Percentiles rank a stretch among this genome's conserved stretches.
Conservation (phyloP, 2,797 vertebrate species). For the Yasuhikotakia modesta region DNA sequence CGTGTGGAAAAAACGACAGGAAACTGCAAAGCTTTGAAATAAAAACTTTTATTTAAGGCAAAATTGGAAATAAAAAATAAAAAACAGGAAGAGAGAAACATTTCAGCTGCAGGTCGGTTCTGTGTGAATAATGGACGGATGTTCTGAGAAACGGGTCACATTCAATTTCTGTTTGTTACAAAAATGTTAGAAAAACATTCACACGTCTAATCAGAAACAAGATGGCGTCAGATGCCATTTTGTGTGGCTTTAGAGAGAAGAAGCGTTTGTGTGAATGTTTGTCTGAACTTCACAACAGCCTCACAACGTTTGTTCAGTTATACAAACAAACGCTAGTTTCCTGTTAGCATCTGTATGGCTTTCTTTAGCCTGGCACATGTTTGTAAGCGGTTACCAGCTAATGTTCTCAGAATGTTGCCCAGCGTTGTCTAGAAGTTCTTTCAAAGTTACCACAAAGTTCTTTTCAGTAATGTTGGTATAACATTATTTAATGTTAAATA, state of each 20-base stretch:
- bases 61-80: too few relatives aligned
- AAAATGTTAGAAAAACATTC: neutral
- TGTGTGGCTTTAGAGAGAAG: conserved; percentile 39
- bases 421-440: too few relatives aligned
- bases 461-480: too few relatives aligned
- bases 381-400: too few relatives aligned
- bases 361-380: neutral
- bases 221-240: conserved; percentile 54
- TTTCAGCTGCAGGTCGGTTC: neutral
- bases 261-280: conserved; percentile 27
- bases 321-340: neutral
- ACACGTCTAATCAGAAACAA: neutral
- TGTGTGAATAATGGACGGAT: neutral
- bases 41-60: too few relatives aligned
- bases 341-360: neutral
- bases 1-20: too few relatives aligned
- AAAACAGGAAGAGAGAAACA: too few relatives aligned
- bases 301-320: too few relatives aligned
- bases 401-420: too few relatives aligned
- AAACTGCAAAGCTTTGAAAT: too few relatives aligned
- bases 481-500: neutral
- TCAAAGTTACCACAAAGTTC: too few relatives aligned
- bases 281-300: conserved; percentile 9
- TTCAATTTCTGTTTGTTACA: neutral
- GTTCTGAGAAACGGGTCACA: too few relatives aligned